Evolutionary conservation across 1,140 invertebrate genomes (phyloP).

Genomic region (Agrypnia vestita): DNA sequence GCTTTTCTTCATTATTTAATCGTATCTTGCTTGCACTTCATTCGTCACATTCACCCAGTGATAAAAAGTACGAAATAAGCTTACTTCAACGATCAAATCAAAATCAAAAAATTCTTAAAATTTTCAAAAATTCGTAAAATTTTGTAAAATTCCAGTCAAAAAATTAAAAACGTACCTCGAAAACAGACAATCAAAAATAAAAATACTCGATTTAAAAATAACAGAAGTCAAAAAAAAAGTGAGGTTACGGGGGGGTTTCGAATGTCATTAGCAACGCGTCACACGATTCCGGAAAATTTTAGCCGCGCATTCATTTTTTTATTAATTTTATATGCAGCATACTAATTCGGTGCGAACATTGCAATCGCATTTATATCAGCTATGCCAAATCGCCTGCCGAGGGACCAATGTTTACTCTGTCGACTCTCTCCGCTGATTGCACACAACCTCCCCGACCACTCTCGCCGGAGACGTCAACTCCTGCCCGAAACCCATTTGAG

Average conservation of each 20-base stretch:
- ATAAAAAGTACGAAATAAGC: no score
- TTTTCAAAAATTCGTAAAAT: neutral
- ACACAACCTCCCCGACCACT: no score
- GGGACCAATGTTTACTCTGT: neutral
- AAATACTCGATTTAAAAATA: no score
- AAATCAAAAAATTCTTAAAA: neutral
- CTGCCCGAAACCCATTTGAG: neutral
- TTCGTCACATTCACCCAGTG: no score
- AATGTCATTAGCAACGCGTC: conserved; percentile 3
- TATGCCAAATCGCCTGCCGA: conserved; percentile 3
- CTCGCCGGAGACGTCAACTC: neutral
- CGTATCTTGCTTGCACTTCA: no score
- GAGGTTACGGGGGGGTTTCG: neutral
- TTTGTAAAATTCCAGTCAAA: neutral
- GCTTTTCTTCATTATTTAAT: no score
- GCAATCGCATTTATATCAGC: neutral
- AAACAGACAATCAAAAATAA: no score
- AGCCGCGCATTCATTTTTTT: neutral
- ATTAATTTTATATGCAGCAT: conserved; percentile 3
- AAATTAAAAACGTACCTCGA: neutral
- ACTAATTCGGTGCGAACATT: neutral
- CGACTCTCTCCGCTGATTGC: neutral
- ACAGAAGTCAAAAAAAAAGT: neutral
- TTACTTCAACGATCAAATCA: no score
- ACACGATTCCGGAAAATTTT: neutral